phyloP scores from a whole-genome alignment of 2,113 vertebrate species.

The Chunga burmeisteri region DNA sequence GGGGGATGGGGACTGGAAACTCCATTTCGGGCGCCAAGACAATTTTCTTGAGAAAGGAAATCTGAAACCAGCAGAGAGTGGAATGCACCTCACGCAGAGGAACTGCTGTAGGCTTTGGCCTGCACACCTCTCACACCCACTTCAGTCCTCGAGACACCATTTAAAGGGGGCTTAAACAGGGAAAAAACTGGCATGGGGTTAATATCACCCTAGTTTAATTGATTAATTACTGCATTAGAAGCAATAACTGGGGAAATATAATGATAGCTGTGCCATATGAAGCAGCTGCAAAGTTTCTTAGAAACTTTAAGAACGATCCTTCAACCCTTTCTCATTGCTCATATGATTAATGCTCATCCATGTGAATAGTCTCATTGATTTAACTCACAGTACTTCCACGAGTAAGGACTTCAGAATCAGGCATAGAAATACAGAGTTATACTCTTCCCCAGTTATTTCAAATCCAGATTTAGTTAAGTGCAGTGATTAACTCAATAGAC shows the following conservation, averaged over 20 bases:
- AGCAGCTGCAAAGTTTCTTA: slow-evolving; percentile 53
- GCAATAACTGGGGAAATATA: not conserved
- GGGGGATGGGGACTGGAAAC: not conserved
- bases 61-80: not conserved
- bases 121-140: not conserved
- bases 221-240: slow-evolving; percentile 43
- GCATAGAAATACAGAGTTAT: not conserved
- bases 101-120: not conserved
- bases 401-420: not conserved
- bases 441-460: not conserved
- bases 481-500: not conserved
- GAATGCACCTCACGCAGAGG: not conserved
- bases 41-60: slow-evolving; percentile 38
- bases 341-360: slow-evolving; percentile 52
- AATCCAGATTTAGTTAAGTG: not conserved
- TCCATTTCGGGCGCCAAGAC: not conserved
- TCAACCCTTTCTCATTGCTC: slow-evolving; percentile 45
- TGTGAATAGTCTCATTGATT: slow-evolving; percentile 53
- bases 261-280: slow-evolving; percentile 8
- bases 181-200: not conserved
- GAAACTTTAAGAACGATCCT: slow-evolving; percentile 36
- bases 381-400: not conserved
- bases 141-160: not conserved
- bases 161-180: not conserved
- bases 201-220: slow-evolving; percentile 35